Evolutionary conservation across 2,797 vertebrate species (phyloP), one percentile per base, ranked within the genome.

Genomic region (Pantherophis alleghaniensis): DNA sequence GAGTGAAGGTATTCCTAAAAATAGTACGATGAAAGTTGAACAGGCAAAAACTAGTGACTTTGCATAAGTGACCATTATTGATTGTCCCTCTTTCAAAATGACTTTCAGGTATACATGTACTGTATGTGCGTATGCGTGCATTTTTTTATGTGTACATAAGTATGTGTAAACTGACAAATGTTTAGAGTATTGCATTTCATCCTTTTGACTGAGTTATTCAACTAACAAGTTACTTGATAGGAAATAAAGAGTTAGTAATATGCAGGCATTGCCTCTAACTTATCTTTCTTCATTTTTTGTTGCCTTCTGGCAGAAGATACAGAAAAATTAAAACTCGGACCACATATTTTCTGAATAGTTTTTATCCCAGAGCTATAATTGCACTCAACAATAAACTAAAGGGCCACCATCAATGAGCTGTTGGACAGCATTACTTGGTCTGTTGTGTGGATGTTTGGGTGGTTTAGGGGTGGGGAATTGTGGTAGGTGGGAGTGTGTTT

Each of bases 251-350:
- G 61, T 95, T 90, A 93, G 7, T 7, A 92, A 79, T 22, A 0
- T 92, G 0, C 3, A 60, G 0, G 0, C 5, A 51, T 94, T 32
- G 87, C 57, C 0, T 0, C 1, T 26, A 7, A 53, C 66, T 47
- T 93, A 11, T 0, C 37, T 7, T 63, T 22, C 2, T 94, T 63
- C 69, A 37, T 22, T 91, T 37, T 37, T 37, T 37, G 37, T 37
- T 37, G 37, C 37, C 37, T 37, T 37, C 37, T 37, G 37, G 37
- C 37, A 37, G 37, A 37, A 37, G 37, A 37, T 37, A 37, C 37
- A 37, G 37, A 37, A 37, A 37, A 37, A 37, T 37, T 37, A 37
- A 37, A 37, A 37, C 37, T 37, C 37, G 37, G 37, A 37, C 37
- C 37, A 37, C 3, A 37, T 37, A 37, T 37, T 37, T 37, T 37